Conservation (phyloP, 2,888 invertebrate genomes). For the Caenorhabditis uteleia region DNA sequence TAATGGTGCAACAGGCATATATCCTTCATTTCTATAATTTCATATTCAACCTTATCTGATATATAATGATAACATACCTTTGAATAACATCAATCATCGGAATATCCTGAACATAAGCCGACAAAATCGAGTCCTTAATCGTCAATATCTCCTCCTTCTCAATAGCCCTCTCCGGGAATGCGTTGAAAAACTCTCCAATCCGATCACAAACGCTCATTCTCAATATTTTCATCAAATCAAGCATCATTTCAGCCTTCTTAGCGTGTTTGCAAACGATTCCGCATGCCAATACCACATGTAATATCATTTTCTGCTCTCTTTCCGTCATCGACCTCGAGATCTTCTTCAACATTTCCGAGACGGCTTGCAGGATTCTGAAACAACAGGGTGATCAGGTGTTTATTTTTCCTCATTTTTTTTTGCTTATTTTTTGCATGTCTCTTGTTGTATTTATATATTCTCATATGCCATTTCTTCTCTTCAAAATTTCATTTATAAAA, state of each 20-base stretch:
- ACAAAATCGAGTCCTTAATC: constrained; percentile 15
- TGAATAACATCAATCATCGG: constrained; percentile 20
- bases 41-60: neutral
- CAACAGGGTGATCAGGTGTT: too few species aligned
- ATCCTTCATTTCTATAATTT: constrained; percentile 10
- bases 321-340: constrained; percentile 31
- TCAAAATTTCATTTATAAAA: constrained; percentile 37
- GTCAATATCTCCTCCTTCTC: constrained; percentile 15
- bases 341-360: constrained; percentile 37
- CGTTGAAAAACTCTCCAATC: constrained; percentile 44
- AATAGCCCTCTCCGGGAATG: constrained; percentile 40
- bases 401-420: neutral
- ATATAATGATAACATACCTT: neutral
- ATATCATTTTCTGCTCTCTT: constrained; percentile 34
- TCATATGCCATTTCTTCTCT: constrained; percentile 5
- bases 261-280: constrained; percentile 28
- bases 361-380: constrained; percentile 28
- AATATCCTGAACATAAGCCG: constrained; percentile 7
- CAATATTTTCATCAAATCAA: constrained; percentile 13
- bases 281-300: constrained; percentile 24
- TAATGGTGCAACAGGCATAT: constrained; percentile 29
- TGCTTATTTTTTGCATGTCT: neutral
- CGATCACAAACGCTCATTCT: constrained; percentile 38
- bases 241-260: constrained; percentile 4
- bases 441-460: constrained; percentile 2